Base-by-base conservation (phyloP, 2,888 invertebrate genomes). In the Catocala fraxini region DNA sequence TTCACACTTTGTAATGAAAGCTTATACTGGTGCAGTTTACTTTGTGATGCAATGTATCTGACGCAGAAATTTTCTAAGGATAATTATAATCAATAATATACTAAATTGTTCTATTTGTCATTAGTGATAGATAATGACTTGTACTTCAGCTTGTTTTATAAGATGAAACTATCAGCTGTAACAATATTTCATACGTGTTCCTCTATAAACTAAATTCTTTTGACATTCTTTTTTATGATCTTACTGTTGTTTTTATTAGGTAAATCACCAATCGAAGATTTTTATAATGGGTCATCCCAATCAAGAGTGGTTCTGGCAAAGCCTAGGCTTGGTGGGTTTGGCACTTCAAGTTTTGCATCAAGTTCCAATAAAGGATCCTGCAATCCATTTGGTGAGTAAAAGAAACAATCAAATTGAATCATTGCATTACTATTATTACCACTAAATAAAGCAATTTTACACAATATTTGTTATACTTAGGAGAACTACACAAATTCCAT, bases 291-390 rank as follows among this genome's bases (percentile, higher is more conserved):
- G 51, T 85, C 91, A 59, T 71, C 89, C 46, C 92, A 91, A 70
- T 88, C 92, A 34, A 81, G 90, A 66, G 88, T 92, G 71, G 92
- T 93, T 39, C 77, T 94, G 74, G 94, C 94, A 5, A 94, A 93
- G 72, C 93, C 94, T 11, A 84, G 93, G 33, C 88, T 94, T 55
- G 93, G 93, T 54, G 90, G 90, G 6, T 92, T 93, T 80, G 92
- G 90, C 5, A 83, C 91, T 2, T 84, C 91, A 9, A 88, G 85
- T 68, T 86, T 90, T 75, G 88, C 89, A 52, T 88, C 91, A 48
- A 87, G 87, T 72, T 91, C 91, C 51, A 89, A 85, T 64, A 92
- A 91, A 85, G 84, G 77, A 53, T 47, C 63, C 9, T 84, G 81
- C 65, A 93, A 89, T 80, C 86, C 91, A 65, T 91, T 93, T 85